Conservation (phyloP, 2,797 vertebrate species). For the Urophycis tenuis region DNA sequence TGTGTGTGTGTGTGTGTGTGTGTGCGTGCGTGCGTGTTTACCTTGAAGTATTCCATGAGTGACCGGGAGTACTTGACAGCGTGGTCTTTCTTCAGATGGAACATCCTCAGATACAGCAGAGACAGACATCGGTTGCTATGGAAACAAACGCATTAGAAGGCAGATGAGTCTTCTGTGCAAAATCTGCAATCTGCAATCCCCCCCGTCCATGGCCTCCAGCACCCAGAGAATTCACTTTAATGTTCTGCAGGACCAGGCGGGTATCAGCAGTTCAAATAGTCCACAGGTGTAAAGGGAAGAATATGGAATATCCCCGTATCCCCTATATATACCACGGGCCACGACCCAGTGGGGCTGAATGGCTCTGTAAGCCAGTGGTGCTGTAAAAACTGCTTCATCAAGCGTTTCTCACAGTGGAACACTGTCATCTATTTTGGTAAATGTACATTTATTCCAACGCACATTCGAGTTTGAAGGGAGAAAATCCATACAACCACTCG, state of each 20-base stretch:
- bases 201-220: neutral
- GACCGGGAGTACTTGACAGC: constrained; percentile 99
- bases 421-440: neutral
- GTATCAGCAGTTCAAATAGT: neutral
- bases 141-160: constrained; percentile 59
- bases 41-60: constrained; percentile 99
- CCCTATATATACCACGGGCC: neutral
- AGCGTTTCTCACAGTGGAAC: neutral
- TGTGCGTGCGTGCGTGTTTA: constrained; percentile 54
- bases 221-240: neutral
- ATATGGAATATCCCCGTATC: neutral
- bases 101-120: constrained; percentile 98
- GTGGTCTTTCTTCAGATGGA: constrained; percentile 98
- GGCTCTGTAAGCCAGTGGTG: neutral
- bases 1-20: neutral
- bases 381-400: constrained; percentile 1
- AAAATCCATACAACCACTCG: neutral
- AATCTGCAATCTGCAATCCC: constrained; percentile 37
- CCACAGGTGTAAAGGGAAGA: neutral
- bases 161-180: constrained; percentile 47
- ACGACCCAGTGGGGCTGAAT: neutral
- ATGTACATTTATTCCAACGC: neutral
- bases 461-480: neutral
- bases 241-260: neutral
- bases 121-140: constrained; percentile 96